Conservation (phyloP, 2,888 invertebrate genomes). For the Prosopocoilus inquinatus region DNA sequence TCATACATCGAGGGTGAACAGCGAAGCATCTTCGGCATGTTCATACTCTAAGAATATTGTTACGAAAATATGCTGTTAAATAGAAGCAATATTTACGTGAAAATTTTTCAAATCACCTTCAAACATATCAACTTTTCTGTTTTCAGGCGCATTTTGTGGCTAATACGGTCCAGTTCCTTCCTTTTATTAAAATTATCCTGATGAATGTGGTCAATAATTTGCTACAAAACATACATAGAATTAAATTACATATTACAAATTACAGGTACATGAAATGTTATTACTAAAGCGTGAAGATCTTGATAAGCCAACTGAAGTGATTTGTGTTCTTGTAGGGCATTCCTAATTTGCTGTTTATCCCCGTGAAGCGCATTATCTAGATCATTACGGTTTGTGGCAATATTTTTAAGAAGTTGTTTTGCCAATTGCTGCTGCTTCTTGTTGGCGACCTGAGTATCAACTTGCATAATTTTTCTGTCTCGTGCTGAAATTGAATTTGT, state of each 20-base stretch:
- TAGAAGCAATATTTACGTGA: no score
- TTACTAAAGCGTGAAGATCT: conserved; percentile 47
- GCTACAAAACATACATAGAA: conserved; percentile 47
- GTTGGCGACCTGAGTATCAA: conserved; percentile 53
- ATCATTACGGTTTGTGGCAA: conserved; percentile 56
- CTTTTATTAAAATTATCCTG: conserved; percentile 64
- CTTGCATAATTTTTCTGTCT: conserved; percentile 60
- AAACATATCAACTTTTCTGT: conserved; percentile 59
- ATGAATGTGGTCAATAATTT: conserved; percentile 58
- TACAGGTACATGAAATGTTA: background rate
- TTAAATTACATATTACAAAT: conserved; percentile 1
- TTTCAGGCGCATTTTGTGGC: conserved; percentile 59
- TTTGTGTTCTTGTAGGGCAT: conserved; percentile 58
- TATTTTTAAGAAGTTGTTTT: conserved; percentile 57
- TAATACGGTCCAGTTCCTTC: conserved; percentile 61
- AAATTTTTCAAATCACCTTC: conserved; percentile 50
- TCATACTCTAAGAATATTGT: background rate
- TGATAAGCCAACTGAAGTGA: conserved; percentile 59
- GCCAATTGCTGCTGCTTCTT: conserved; percentile 59
- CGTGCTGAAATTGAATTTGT: conserved; percentile 49
- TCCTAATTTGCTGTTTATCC: conserved; percentile 59
- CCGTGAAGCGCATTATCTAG: conserved; percentile 60
- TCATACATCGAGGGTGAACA: no score
- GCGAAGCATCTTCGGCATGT: no score
- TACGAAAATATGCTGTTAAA: no score